Evolutionary conservation across 2,797 vertebrate genomes (phyloP).

Genomic region (Sebastes taczanowskii): DNA sequence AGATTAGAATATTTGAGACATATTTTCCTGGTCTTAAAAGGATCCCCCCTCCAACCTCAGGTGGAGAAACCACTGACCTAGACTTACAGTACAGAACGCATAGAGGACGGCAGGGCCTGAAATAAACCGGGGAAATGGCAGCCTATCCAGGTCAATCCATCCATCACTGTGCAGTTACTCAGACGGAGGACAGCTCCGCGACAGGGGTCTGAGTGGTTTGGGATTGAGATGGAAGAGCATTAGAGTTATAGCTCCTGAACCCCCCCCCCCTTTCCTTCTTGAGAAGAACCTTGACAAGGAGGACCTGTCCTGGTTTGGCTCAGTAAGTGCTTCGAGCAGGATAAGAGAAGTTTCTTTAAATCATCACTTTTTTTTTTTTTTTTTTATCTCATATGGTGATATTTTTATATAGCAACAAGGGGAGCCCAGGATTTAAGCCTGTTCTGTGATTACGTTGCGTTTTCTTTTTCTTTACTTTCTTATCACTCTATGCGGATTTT

Average conservation of each 20-base stretch:
- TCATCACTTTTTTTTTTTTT: conserved; percentile 1
- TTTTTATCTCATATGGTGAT: conserved; percentile 23
- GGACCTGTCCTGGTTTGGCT: conserved; percentile 42
- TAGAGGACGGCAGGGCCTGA: conserved; percentile 54
- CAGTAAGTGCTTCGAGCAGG: conserved; percentile 14
- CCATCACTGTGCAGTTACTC: conserved; percentile 84
- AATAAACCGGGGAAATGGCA: conserved; percentile 72
- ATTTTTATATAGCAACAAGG: conserved; percentile 10
- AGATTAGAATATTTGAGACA: neutral
- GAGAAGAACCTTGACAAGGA: conserved; percentile 71
- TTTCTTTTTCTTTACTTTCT: conserved; percentile 10
- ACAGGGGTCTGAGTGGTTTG: conserved; percentile 82
- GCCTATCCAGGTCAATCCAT: conserved; percentile 84
- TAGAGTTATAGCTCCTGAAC: conserved; percentile 76
- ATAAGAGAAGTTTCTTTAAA: conserved; percentile 18
- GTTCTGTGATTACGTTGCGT: neutral
- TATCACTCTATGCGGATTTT: conserved; percentile 15
- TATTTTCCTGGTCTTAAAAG: conserved; percentile 13
- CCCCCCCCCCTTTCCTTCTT: conserved; percentile 39
- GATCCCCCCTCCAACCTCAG: neutral
- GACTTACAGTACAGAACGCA: conserved; percentile 58
- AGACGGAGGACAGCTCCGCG: conserved; percentile 80
- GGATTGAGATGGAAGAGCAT: conserved; percentile 82
- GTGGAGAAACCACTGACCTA: conserved; percentile 12
- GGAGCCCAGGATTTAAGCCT: neutral